Evolutionary conservation across 2,113 vertebrate species (phyloP).

Genomic region (Cochlearius cochlearius): DNA sequence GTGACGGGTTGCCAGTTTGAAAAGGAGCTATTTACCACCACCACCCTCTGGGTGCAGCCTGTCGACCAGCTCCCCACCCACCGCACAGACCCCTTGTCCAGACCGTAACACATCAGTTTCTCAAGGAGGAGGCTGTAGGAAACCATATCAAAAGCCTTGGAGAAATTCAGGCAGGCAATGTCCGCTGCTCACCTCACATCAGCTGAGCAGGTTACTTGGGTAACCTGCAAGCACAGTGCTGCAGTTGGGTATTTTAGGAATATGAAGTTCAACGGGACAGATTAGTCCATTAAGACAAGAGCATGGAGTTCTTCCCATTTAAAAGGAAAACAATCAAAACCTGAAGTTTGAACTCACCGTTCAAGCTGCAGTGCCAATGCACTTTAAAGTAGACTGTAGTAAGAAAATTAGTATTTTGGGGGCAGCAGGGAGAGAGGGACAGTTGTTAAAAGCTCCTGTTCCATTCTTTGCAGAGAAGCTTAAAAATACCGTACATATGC

Average conservation of each 20-base stretch:
- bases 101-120: neutral
- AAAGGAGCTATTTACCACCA: neutral
- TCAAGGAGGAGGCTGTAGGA: neutral
- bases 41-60: accelerated
- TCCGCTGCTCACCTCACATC: neutral
- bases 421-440: neutral
- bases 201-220: neutral
- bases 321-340: neutral
- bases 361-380: neutral
- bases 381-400: neutral
- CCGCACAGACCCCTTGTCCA: accelerated
- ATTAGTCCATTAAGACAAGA: neutral
- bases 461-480: neutral
- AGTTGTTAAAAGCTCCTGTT: neutral
- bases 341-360: neutral
- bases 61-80: neutral
- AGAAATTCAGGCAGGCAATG: neutral
- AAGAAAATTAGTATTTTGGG: neutral
- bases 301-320: neutral
- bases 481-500: neutral
- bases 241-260: neutral
- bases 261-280: neutral
- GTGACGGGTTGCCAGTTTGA: neutral
- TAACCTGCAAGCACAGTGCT: neutral
- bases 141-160: neutral